Evolutionary conservation across 35 echinoderm and acorn worm species (phyloP).

Genomic region (Strongylocentrotus purpuratus): DNA sequence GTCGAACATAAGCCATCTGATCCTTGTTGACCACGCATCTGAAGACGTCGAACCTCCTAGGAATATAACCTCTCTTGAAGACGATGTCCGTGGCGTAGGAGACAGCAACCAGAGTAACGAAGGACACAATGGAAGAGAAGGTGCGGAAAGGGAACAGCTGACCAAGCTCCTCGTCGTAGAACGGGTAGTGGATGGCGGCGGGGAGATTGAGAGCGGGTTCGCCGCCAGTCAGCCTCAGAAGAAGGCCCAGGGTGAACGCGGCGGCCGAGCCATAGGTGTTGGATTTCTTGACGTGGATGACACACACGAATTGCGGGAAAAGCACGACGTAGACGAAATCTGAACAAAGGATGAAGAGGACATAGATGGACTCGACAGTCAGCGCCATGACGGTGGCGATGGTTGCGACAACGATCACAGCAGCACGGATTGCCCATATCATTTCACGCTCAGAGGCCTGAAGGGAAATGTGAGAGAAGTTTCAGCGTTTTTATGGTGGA

Average conservation of each 20-base stretch:
- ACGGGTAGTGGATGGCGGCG: conserved; percentile 71
- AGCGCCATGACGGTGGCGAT: conserved; percentile 73
- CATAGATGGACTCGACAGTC: conserved; percentile 78
- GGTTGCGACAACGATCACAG: conserved; percentile 64
- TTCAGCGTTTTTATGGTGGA: too few species aligned
- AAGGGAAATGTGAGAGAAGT: too few species aligned
- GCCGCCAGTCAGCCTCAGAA: conserved; percentile 73
- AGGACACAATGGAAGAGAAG: conserved; percentile 61
- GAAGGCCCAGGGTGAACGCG: conserved; percentile 72
- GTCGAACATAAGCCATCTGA: neutral
- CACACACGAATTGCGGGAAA: conserved; percentile 88
- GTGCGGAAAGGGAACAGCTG: conserved; percentile 89
- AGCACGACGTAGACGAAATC: conserved; percentile 90
- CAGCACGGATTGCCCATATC: conserved; percentile 73
- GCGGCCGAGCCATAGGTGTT: conserved; percentile 85
- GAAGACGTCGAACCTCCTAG: conserved; percentile 69
- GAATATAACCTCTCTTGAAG: conserved; percentile 52
- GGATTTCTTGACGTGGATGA: conserved; percentile 75
- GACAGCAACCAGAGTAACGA: conserved; percentile 66
- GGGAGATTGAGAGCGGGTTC: conserved; percentile 64
- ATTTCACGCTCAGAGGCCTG: conserved; percentile 82
- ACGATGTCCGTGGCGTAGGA: conserved; percentile 68
- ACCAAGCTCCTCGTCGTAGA: conserved; percentile 50
- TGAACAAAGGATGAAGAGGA: conserved; percentile 84
- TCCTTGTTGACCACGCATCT: conserved; percentile 44